These are phyloP conservation scores for Syngnathus floridae DNA, from an alignment of 2,113 vertebrate genomes.

Conservation along the genomic window DNA sequence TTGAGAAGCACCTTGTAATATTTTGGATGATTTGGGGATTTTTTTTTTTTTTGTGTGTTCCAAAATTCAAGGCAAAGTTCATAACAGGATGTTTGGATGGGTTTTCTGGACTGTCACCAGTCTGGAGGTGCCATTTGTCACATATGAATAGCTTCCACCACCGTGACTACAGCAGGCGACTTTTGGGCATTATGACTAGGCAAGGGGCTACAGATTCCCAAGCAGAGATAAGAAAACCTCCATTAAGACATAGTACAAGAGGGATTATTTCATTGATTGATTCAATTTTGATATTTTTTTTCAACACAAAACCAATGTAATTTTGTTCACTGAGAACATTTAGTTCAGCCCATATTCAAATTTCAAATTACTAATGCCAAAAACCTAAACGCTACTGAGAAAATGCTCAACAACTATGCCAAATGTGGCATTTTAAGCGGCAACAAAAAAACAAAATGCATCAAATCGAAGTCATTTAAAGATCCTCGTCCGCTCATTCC, in stretches of 20 bases:
- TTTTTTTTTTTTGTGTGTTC: too few relatives aligned
- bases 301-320: too few relatives aligned
- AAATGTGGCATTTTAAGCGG: background rate
- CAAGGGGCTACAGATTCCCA: too few relatives aligned
- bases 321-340: too few relatives aligned
- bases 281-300: too few relatives aligned
- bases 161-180: too few relatives aligned
- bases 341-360: background rate
- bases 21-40: background rate
- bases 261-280: too few relatives aligned
- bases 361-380: background rate
- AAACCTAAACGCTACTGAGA: background rate
- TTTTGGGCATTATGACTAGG: too few relatives aligned
- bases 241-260: too few relatives aligned
- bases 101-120: background rate
- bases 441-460: background rate
- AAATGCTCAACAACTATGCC: background rate
- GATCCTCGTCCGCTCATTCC: background rate
- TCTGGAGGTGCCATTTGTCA: too few relatives aligned
- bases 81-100: background rate
- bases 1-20: background rate
- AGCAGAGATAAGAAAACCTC: too few relatives aligned
- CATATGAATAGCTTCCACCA: too few relatives aligned
- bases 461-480: background rate
- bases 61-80: background rate